phyloP scores from a whole-genome alignment of 1,140 invertebrate genomes.

The Drosophila ambigua region DNA sequence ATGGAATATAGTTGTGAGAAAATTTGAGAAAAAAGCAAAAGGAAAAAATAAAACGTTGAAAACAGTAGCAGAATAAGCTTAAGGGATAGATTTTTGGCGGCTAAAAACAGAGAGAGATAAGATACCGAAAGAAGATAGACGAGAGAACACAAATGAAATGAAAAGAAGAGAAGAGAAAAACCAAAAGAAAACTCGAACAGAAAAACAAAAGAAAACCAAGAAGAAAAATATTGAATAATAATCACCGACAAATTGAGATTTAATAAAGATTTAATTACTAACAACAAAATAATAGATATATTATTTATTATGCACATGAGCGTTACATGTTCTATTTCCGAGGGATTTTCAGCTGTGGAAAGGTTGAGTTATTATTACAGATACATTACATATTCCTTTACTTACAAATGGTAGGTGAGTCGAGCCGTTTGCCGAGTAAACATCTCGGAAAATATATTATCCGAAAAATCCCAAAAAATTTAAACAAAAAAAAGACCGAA shows the following conservation, averaged over 20 bases:
- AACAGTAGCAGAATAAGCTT: slow-evolving; percentile 64
- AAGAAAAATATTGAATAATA: slow-evolving; percentile 75
- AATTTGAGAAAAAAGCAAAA: slow-evolving; percentile 33
- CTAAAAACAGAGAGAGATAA: slow-evolving; percentile 18
- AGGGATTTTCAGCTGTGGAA: no score
- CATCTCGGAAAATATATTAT: no score
- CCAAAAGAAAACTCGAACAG: slow-evolving; percentile 19
- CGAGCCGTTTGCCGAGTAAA: no score
- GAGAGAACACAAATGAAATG: slow-evolving; percentile 1
- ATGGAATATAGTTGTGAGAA: slow-evolving; percentile 42
- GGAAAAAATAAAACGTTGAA: slow-evolving; percentile 43
- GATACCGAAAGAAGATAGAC: slow-evolving; percentile 5
- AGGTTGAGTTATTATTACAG: no score
- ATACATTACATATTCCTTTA: no score
- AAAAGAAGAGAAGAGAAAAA: slow-evolving; percentile 11
- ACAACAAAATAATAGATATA: slow-evolving; percentile 36
- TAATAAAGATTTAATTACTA: slow-evolving; percentile 81
- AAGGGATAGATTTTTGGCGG: slow-evolving; percentile 49
- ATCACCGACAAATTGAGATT: slow-evolving; percentile 81
- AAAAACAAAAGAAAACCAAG: slow-evolving; percentile 23
- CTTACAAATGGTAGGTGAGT: not conserved
- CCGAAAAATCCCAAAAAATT: no score
- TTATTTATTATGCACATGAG: no score
- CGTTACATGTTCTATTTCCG: no score
- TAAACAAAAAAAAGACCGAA: no score